A percentile compares a stretch with the other conserved stretches of the same genome.
These are phyloP conservation scores for Aldabrachelys gigantea DNA, from an alignment of 2,113 vertebrate genomes.

Conservation along the genomic window DNA sequence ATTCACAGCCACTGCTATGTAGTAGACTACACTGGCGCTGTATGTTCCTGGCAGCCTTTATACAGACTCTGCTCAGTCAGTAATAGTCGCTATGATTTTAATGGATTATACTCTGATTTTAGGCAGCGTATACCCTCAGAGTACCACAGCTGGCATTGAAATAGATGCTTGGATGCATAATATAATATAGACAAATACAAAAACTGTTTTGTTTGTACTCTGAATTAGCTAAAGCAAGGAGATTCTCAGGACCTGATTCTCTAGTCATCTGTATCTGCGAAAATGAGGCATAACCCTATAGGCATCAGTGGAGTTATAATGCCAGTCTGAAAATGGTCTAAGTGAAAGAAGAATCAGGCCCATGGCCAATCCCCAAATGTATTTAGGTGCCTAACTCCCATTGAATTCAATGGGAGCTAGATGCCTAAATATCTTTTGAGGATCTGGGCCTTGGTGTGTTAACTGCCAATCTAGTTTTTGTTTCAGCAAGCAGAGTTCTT, in stretches of 20 bases:
- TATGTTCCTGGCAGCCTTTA: background rate
- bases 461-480: background rate
- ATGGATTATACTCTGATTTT: background rate
- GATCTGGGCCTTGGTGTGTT: background rate
- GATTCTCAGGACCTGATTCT: background rate
- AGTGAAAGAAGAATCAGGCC: background rate
- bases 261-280: background rate
- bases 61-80: background rate
- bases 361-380: background rate
- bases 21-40: background rate
- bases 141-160: background rate
- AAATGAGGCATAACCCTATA: background rate
- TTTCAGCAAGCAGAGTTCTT: background rate
- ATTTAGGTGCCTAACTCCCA: background rate
- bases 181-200: background rate
- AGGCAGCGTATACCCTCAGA: background rate
- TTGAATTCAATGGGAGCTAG: background rate
- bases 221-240: background rate
- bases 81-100: background rate
- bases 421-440: background rate
- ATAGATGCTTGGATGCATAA: background rate
- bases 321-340: accelerated
- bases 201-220: background rate
- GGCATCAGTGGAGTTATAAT: background rate
- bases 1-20: background rate